Base-by-base conservation (phyloP, 1,140 invertebrate genomes). In the Leptestheria dahalacensis region DNA sequence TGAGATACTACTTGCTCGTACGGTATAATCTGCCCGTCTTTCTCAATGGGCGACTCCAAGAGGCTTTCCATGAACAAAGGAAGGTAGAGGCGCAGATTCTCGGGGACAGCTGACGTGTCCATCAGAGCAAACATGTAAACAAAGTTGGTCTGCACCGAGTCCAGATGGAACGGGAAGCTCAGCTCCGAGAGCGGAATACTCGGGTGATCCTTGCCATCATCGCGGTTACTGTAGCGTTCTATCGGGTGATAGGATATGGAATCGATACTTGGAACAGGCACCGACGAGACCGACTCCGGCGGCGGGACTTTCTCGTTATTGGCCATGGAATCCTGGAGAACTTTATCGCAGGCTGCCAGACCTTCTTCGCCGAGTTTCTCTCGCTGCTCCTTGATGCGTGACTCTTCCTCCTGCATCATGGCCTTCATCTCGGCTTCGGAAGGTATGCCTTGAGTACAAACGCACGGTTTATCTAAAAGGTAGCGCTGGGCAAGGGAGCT, bases 91-190 rank as follows among this genome's bases (percentile, higher is more conserved):
- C 83, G 78, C 21, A 78, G 72, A 3, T 78, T 69, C 60, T 71
- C 66, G 1, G 79, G 71, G 18, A 91, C 62, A n/a, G 69, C 61
- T 9, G 73, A 77, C 3, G 84, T 88, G 72, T 93, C 84, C 70
- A 92, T 75, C 15, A 89, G 68, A 18, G 82, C 68, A 63, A 75
- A 77, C 57, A 82, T 74, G 73, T 89, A 85, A 63, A 91, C 79
- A 75, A 92, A 91, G 68, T 88, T 87, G 1, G 85, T 87, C 61
- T 84, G 79, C 11, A 89, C 72, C 66, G 87, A 79, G 75, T 91
- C 84, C 49, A 91, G 73, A 21, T 64, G 62, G 3, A 65, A 59
- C 21, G 48, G 57, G 55, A 88, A 73, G 21, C 86, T 85, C n/a
- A 86, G 68, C 48, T 81, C 72, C 10, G 71, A 69, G 10, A 86